Conservation (phyloP, 2,888 invertebrate species). For the Endomychus coccineus region DNA sequence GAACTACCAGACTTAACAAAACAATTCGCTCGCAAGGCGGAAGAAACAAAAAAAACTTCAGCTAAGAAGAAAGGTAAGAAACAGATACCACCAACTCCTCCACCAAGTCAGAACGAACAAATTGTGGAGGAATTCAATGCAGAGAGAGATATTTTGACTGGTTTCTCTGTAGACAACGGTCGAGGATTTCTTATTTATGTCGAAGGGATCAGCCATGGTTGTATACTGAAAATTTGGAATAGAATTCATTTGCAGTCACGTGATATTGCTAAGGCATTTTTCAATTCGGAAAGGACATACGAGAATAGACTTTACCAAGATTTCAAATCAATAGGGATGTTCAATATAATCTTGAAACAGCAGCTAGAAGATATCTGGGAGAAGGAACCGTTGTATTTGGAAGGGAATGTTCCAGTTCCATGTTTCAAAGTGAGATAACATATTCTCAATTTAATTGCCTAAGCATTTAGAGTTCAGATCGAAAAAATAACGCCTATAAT, state of each 20-base stretch:
- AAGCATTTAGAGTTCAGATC: no score
- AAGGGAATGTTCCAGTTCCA: slow-evolving; percentile 31
- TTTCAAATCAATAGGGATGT: slow-evolving; percentile 27
- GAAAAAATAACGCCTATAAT: no score
- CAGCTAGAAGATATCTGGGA: slow-evolving; percentile 30
- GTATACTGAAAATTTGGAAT: slow-evolving; percentile 27
- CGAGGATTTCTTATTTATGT: slow-evolving; percentile 24
- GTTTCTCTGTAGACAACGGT: slow-evolving; percentile 30
- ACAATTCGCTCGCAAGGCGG: background rate
- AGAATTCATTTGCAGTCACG: slow-evolving; percentile 17
- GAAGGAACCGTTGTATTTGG: slow-evolving; percentile 27
- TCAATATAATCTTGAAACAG: slow-evolving; percentile 29
- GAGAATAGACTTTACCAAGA: slow-evolving; percentile 31
- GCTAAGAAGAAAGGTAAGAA: background rate
- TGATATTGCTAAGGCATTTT: slow-evolving; percentile 28
- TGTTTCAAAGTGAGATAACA: slow-evolving; percentile 32
- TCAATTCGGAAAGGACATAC: slow-evolving; percentile 33
- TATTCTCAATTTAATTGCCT: no score
- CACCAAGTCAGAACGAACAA: background rate
- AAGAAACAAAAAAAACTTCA: no score
- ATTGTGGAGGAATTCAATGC: no score
- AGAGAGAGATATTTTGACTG: slow-evolving; percentile 24
- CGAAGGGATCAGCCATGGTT: slow-evolving; percentile 28
- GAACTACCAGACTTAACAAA: background rate
- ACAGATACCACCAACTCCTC: background rate